phyloP scores from a whole-genome alignment of 2,113 vertebrate species.

The Dryoscopus gambensis region DNA sequence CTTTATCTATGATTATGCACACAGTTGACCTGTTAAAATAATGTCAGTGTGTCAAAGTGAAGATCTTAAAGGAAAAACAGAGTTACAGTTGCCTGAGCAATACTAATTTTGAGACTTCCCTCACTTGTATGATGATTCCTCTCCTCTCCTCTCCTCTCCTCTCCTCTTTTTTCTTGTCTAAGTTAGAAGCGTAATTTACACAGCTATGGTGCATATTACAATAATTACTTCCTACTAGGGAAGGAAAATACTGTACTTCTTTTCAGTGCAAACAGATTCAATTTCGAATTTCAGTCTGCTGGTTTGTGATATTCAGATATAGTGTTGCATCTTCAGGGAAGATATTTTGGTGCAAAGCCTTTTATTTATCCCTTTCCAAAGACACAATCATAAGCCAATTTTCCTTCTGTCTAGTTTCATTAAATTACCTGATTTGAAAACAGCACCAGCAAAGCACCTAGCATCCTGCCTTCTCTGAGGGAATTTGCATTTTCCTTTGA shows the following conservation, averaged over 20 bases:
- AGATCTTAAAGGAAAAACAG: neutral
- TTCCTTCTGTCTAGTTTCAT: slow-evolving; percentile 36
- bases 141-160: neutral
- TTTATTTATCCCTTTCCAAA: slow-evolving; percentile 10
- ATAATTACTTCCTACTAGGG: neutral
- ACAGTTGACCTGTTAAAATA: neutral
- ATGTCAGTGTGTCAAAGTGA: neutral
- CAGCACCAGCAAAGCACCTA: neutral
- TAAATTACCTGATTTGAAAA: slow-evolving; percentile 29
- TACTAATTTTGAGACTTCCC: neutral
- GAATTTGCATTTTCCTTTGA: slow-evolving; percentile 43
- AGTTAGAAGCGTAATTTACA: neutral
- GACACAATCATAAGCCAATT: slow-evolving; percentile 16
- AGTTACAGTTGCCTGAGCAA: neutral
- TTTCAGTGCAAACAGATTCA: neutral
- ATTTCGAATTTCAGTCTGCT: neutral
- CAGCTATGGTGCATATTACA: neutral
- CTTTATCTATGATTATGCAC: neutral
- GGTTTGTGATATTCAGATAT: neutral
- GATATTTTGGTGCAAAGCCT: neutral
- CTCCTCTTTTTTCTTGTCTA: neutral
- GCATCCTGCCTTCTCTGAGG: neutral
- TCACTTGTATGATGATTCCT: neutral
- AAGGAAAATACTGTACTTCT: neutral
- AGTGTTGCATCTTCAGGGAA: neutral